Percentiles rank a stretch among this genome's conserved stretches.
Conservation (phyloP, 2,888 invertebrate genomes). For the Dolichopus griseipennis region DNA sequence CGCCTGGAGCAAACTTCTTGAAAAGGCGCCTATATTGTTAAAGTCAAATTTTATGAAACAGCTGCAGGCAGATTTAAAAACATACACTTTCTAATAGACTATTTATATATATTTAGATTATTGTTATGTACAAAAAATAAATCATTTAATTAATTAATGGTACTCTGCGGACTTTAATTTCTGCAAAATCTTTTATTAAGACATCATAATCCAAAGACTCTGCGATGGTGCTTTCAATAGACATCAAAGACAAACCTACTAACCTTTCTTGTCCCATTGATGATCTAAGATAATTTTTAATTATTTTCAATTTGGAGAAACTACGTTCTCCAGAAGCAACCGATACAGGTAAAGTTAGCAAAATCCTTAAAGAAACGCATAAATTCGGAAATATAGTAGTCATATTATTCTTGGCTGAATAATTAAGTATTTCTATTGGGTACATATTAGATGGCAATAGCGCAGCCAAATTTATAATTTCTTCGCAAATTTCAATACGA, state of each 20-base stretch:
- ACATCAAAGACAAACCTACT: constrained; percentile 10
- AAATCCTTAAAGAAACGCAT: constrained; percentile 5
- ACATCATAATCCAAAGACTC: constrained; percentile 10
- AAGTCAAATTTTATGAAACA: constrained; percentile 5
- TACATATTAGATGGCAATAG: constrained; percentile 4
- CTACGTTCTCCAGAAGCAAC: constrained; percentile 5
- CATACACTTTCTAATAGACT: constrained; percentile 3
- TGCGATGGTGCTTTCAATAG: constrained; percentile 9
- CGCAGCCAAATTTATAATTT: constrained; percentile 2
- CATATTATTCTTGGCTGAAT: neutral
- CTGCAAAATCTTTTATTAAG: constrained; percentile 10
- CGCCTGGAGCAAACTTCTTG: constrained; percentile 10
- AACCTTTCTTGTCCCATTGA: constrained; percentile 7
- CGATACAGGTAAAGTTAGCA: constrained; percentile 8
- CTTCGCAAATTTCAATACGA: constrained; percentile 7
- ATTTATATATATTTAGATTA: constrained; percentile 8
- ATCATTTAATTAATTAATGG: constrained; percentile 9
- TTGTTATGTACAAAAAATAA: constrained; percentile 9
- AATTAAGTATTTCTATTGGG: constrained; percentile 7
- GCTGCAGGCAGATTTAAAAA: neutral
- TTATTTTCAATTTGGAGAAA: constrained; percentile 8
- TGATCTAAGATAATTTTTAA: constrained; percentile 11
- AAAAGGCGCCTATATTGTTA: constrained; percentile 10
- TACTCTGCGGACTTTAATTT: constrained; percentile 9
- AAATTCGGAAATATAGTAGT: constrained; percentile 8